These are phyloP conservation scores for Caenorhabditis remanei DNA, from an alignment of 1,140 invertebrate genomes.

Conservation along the genomic window DNA sequence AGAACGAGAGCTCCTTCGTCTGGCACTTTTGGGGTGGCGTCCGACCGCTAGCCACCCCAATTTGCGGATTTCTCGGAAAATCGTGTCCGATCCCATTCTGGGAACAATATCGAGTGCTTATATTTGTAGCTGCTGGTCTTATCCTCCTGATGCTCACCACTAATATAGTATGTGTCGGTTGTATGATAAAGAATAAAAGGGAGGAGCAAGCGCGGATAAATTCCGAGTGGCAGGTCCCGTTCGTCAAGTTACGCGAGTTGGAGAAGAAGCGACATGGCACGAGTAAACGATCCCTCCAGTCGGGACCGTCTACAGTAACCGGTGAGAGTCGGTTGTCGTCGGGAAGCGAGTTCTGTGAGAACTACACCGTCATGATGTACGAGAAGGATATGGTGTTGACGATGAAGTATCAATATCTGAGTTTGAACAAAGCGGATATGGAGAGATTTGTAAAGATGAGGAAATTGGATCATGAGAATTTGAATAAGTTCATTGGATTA, in stretches of 20 bases:
- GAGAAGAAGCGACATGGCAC: slow-evolving; percentile 13
- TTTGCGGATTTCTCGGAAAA: slow-evolving; percentile 36
- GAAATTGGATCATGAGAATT: slow-evolving; percentile 72
- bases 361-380: slow-evolving; percentile 1
- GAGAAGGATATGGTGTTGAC: slow-evolving; percentile 66
- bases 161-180: background rate
- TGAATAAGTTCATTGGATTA: slow-evolving; percentile 63
- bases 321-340: background rate
- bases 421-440: slow-evolving; percentile 42
- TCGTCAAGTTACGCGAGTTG: slow-evolving; percentile 19
- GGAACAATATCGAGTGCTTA: slow-evolving; percentile 2
- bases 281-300: slow-evolving; percentile 12
- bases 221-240: slow-evolving; percentile 55
- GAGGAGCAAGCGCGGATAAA: slow-evolving; percentile 55
- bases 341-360: slow-evolving; percentile 35
- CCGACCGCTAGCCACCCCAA: background rate
- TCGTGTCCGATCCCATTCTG: slow-evolving; percentile 1
- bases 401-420: slow-evolving; percentile 51
- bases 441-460: slow-evolving; percentile 51
- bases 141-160: background rate
- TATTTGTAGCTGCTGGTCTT: background rate
- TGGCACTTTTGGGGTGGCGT: slow-evolving; percentile 11
- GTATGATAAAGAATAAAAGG: slow-evolving; percentile 5
- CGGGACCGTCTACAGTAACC: background rate
- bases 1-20: background rate